Conservation (phyloP, 2,113 vertebrate species). For the Corythoichthys haematopterus region DNA sequence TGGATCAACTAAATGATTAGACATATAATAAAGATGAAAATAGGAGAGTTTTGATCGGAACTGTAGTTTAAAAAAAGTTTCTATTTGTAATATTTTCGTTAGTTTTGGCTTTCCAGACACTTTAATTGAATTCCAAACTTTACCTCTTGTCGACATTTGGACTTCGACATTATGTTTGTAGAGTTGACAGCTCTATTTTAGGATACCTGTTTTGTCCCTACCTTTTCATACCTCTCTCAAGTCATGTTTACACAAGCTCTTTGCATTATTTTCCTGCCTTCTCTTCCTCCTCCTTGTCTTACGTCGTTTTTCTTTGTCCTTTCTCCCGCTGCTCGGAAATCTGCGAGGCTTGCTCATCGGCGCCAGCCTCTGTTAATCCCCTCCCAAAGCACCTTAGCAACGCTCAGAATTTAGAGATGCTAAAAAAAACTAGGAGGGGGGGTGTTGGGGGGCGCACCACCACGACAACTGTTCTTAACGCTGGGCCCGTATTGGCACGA, state of each 20-base stretch:
- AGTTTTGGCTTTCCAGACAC: no score
- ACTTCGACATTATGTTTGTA: background rate
- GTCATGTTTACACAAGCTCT: slow-evolving; percentile 67
- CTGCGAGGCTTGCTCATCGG: slow-evolving; percentile 71
- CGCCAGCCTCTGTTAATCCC: slow-evolving; percentile 73
- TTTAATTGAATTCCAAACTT: no score
- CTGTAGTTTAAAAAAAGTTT: no score
- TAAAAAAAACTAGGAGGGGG: slow-evolving; percentile 38
- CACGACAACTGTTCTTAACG: slow-evolving; percentile 73
- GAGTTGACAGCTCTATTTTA: slow-evolving; percentile 45
- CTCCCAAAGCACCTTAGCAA: slow-evolving; percentile 76
- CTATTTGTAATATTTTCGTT: no score
- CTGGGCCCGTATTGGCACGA: slow-evolving; percentile 69
- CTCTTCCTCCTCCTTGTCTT: slow-evolving; percentile 61
- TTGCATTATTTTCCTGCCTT: slow-evolving; percentile 57
- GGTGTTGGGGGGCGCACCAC: slow-evolving; percentile 19
- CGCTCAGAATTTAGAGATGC: slow-evolving; percentile 72
- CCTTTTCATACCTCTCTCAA: slow-evolving; percentile 59
- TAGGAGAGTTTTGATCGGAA: no score
- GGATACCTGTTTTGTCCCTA: slow-evolving; percentile 34
- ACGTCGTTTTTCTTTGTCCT: slow-evolving; percentile 63
- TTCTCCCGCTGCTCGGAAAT: slow-evolving; percentile 63
- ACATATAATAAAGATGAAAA: no score
- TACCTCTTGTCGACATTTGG: no score
- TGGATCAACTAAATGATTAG: no score